Percentiles rank a stretch among this genome's conserved stretches.
Evolutionary conservation across 2,888 invertebrate species (phyloP).

Genomic region (Biston stratarius): DNA sequence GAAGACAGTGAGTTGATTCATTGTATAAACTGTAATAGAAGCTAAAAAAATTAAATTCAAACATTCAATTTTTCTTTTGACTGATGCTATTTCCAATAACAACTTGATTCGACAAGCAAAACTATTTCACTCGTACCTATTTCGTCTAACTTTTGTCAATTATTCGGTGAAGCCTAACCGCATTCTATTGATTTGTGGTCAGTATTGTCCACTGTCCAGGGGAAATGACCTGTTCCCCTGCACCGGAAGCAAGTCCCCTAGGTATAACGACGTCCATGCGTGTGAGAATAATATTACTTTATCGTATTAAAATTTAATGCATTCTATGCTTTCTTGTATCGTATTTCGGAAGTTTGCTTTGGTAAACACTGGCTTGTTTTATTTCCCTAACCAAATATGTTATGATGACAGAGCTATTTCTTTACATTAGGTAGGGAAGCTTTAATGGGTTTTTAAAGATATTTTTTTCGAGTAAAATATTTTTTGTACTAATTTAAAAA

Average conservation of each 20-base stretch:
- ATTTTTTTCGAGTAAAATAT: too few species aligned
- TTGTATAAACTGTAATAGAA: too few species aligned
- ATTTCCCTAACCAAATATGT: not conserved
- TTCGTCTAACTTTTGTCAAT: constrained; percentile 8
- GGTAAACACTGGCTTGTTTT: constrained; percentile 17
- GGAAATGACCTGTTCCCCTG: constrained; percentile 59
- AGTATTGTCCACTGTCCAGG: constrained; percentile 51
- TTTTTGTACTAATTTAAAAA: too few species aligned
- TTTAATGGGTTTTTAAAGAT: too few species aligned
- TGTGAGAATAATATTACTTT: constrained; percentile 49
- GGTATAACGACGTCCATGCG: constrained; percentile 62
- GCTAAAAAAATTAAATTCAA: too few species aligned
- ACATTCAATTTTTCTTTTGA: not conserved
- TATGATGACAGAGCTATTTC: not conserved
- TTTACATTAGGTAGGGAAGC: too few species aligned
- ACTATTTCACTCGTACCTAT: not conserved
- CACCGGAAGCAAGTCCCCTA: constrained; percentile 66
- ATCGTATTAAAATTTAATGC: constrained; percentile 28
- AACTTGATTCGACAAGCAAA: not conserved
- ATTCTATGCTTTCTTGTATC: constrained; percentile 43
- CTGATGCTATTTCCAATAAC: not conserved
- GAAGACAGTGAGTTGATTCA: too few species aligned
- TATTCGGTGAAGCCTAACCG: constrained; percentile 24
- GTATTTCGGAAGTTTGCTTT: constrained; percentile 45
- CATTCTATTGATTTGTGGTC: constrained; percentile 53